Base-by-base conservation (phyloP, 2,888 invertebrate genomes). In the Graphium colonna region DNA sequence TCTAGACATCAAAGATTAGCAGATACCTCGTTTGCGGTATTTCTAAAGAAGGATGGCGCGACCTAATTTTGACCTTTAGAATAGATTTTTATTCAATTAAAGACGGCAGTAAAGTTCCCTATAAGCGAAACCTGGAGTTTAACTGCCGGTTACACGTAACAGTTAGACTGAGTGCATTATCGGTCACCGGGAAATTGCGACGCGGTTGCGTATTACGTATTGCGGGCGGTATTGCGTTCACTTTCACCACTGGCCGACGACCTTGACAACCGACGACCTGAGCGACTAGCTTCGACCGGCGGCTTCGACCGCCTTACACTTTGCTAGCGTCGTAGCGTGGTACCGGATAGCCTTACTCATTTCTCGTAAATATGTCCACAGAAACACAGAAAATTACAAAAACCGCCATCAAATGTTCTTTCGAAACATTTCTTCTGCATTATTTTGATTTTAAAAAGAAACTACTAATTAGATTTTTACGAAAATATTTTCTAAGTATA, bases 181-280 rank as follows among this genome's bases (percentile, higher is more conserved):
- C 36, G 36, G 12, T 9, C 36, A 36, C 36, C 36, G 36, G 36
- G 36, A 36, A 36, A 13, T 36, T 36, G 36, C 36, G n/a, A 36
- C 9, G 36, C 12, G 5, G 13, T 52, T 46, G 26, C 52, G 46
- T 46, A 47, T 21, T 52, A 49, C 49, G 49, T 49, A 39, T 47
- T 36, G 33, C 45, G 26, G 12, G 28, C 12, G 21, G 18, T 5
- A 18, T 44, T 49, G 49, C 44, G 49, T 54, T 54, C 40, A 49
- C 54, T 54, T 54, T 49, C 54, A 49, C 54, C 33, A 26, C 42
- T 18, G 44, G 26, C 21, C 41, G 10, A 8, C 31, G 42, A 51
- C 51, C 51, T 51, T 42, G 21, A 18, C 43, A 28, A 33, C 26
- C 7, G 3, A n/a, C n/a, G 33, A 33, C 8, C 33, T 10, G 33